Evolutionary conservation across 2,113 vertebrate species (phyloP).

Genomic region (Phrynosoma blainvillii): DNA sequence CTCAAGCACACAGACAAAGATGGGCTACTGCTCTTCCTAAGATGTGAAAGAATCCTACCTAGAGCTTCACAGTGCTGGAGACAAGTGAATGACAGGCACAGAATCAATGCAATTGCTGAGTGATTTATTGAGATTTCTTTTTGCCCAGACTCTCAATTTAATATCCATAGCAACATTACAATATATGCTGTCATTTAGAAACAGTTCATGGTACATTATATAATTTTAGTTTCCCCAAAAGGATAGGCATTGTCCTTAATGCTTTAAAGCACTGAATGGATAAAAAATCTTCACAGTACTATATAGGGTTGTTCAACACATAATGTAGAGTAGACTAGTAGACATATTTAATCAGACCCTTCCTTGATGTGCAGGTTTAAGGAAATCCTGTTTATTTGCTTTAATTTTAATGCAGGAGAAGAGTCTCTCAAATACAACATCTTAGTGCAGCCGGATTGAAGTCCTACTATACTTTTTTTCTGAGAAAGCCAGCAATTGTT

Average conservation of each 20-base stretch:
- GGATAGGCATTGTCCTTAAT: background rate
- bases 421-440: background rate
- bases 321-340: background rate
- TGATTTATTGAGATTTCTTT: background rate
- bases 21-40: background rate
- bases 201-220: background rate
- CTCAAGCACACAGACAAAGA: background rate
- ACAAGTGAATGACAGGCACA: slow-evolving; percentile 23
- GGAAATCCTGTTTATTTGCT: background rate
- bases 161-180: background rate
- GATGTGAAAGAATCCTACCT: background rate
- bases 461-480: background rate
- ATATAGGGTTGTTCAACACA: background rate
- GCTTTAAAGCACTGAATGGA: background rate
- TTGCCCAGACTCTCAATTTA: slow-evolving; percentile 8
- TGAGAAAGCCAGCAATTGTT: too few species aligned
- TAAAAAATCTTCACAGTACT: background rate
- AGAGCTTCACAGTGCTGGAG: background rate
- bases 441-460: background rate
- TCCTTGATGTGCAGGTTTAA: background rate
- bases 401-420: background rate
- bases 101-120: slow-evolving; percentile 8
- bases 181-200: background rate
- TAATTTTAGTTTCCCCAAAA: background rate
- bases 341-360: background rate